Conservation (phyloP, 2,797 vertebrate species). For the Lepilemur septentrionalis region DNA sequence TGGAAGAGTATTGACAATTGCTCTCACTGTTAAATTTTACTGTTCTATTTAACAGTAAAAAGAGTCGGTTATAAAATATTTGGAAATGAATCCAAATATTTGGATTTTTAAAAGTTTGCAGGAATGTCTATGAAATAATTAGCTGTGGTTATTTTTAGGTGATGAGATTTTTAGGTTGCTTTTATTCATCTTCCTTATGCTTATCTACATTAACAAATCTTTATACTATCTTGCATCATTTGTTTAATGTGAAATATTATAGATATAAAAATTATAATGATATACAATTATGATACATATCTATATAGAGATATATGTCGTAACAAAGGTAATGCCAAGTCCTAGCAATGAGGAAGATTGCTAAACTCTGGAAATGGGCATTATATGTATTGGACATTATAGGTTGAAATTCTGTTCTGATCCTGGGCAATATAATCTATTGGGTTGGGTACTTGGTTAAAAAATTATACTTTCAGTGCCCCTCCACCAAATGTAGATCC, state of each 20-base stretch:
- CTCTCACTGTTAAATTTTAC: background rate
- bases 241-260: slow-evolving; percentile 26
- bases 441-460: background rate
- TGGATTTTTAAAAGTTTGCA: background rate
- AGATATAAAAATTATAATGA: background rate
- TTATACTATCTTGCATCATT: background rate
- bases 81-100: background rate
- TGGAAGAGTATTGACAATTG: background rate
- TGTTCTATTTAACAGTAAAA: background rate
- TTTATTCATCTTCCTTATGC: slow-evolving; percentile 16
- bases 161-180: background rate
- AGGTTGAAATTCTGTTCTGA: background rate
- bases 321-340: background rate
- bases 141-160: background rate
- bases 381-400: background rate
- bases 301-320: background rate
- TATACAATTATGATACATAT: background rate
- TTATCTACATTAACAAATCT: background rate
- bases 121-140: background rate
- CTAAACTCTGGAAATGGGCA: background rate
- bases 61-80: background rate
- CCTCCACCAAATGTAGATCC: background rate
- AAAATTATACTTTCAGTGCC: background rate
- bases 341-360: background rate
- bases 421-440: background rate